Percentiles rank a stretch among this genome's conserved stretches.
Evolutionary conservation across 2,888 invertebrate genomes (phyloP).

Genomic region (Eupithecia vulgata): DNA sequence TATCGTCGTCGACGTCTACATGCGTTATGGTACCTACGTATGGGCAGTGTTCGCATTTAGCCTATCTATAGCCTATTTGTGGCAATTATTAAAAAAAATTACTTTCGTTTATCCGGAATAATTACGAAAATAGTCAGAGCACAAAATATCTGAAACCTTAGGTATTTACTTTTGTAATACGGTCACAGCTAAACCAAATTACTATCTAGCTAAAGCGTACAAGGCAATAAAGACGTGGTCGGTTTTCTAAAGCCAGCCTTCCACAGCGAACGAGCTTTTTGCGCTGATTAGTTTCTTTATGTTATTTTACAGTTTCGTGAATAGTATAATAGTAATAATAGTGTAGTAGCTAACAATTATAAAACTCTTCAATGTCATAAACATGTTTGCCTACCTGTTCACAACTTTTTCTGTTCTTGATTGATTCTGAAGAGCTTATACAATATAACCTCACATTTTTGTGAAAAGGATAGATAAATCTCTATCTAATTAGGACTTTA

Average conservation of each 20-base stretch:
- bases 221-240: constrained; percentile 43
- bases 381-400: too few relatives aligned
- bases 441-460: too few relatives aligned
- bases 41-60: not conserved
- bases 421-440: too few relatives aligned
- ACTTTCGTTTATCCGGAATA: not conserved
- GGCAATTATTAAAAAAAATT: not conserved
- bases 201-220: constrained; percentile 24
- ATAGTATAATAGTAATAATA: too few relatives aligned
- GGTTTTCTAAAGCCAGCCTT: constrained; percentile 25
- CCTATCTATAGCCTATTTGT: not conserved
- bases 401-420: too few relatives aligned
- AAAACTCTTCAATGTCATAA: not conserved
- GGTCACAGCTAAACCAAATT: constrained; percentile 15
- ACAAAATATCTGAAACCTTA: not conserved
- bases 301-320: not conserved
- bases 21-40: too few relatives aligned
- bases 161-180: constrained; percentile 6
- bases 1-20: too few relatives aligned
- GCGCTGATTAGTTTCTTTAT: not conserved
- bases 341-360: not conserved
- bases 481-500: too few relatives aligned
- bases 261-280: not conserved
- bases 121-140: not conserved
- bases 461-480: too few relatives aligned